Percentiles rank a stretch among this genome's conserved stretches.
phyloP scores from a whole-genome alignment of 2,113 vertebrate species.

The Microcebus tavaratra region DNA sequence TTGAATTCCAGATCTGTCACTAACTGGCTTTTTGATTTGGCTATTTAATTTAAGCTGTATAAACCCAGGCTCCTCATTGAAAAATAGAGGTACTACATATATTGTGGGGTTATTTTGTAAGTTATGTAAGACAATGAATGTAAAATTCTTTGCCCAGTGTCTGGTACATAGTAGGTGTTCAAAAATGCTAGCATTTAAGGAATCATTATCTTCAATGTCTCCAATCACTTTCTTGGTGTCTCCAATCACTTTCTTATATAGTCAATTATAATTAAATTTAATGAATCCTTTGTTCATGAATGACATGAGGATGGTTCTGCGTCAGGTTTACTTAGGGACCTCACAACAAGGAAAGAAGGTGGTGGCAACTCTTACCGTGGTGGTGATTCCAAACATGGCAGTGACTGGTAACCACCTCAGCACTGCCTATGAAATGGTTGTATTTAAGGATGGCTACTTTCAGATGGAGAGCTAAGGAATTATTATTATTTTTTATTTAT shows the following conservation, averaged over 20 bases:
- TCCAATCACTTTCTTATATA: not conserved
- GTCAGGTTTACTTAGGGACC: not conserved
- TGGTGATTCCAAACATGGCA: not conserved
- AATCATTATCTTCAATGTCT: not conserved
- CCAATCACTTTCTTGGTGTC: not conserved
- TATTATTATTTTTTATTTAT: too few relatives aligned
- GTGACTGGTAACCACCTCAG: not conserved
- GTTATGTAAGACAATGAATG: not conserved
- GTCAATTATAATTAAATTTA: slow-evolving; percentile 13
- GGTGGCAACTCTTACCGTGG: not conserved
- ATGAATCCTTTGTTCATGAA: not conserved
- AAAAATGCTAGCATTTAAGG: not conserved
- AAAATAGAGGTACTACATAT: not conserved
- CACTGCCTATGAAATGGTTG: not conserved
- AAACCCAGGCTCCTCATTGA: not conserved
- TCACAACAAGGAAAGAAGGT: not conserved
- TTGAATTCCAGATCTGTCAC: not conserved
- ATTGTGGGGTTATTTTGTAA: not conserved
- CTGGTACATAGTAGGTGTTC: not conserved
- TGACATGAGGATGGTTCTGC: not conserved
- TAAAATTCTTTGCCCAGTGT: not conserved
- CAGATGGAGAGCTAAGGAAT: not conserved
- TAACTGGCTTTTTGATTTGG: not conserved
- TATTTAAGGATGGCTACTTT: not conserved
- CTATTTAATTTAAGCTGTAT: not conserved